These are phyloP conservation scores for Actinernus sp. DNA, from an alignment of 92 coral and sea anemone genomes.

Conservation along the genomic window DNA sequence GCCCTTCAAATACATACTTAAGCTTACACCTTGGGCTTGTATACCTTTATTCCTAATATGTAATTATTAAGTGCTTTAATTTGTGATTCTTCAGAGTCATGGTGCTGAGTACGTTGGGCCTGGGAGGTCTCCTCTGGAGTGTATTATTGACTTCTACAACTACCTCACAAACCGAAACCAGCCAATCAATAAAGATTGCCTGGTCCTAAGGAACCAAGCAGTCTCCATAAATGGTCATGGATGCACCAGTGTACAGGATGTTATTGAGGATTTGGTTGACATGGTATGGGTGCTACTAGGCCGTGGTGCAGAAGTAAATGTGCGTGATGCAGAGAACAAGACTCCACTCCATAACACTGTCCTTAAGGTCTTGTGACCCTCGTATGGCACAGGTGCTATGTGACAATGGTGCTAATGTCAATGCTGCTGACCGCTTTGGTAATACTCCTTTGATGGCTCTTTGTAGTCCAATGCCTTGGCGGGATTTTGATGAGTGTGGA, in stretches of 20 bases:
- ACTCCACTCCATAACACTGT: conserved; percentile 83
- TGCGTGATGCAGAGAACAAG: conserved; percentile 74
- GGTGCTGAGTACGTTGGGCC: conserved; percentile 90
- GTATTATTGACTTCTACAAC: conserved; percentile 75
- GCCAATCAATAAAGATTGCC: conserved; percentile 4
- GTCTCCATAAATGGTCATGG: conserved; percentile 25
- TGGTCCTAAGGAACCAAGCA: conserved; percentile 24
- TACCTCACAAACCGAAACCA: conserved; percentile 57
- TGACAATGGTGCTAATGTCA: conserved; percentile 81
- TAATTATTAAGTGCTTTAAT: no score
- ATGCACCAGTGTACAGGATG: conserved; percentile 57
- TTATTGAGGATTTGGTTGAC: conserved; percentile 75
- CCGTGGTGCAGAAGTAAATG: conserved; percentile 82
- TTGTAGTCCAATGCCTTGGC: conserved; percentile 88
- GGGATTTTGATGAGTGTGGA: conserved; percentile 64
- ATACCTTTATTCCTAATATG: no score
- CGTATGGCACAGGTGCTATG: conserved; percentile 81
- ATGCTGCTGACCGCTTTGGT: conserved; percentile 79
- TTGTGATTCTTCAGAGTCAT: conserved; percentile 48
- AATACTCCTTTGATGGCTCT: conserved; percentile 90
- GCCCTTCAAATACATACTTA: no score
- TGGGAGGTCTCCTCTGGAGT: conserved; percentile 82
- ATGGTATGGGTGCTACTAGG: conserved; percentile 79
- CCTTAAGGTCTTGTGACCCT: conserved; percentile 67
- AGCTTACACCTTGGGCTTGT: no score